Conservation (phyloP, 2,888 invertebrate genomes). For the Phymatocera aterrima region DNA sequence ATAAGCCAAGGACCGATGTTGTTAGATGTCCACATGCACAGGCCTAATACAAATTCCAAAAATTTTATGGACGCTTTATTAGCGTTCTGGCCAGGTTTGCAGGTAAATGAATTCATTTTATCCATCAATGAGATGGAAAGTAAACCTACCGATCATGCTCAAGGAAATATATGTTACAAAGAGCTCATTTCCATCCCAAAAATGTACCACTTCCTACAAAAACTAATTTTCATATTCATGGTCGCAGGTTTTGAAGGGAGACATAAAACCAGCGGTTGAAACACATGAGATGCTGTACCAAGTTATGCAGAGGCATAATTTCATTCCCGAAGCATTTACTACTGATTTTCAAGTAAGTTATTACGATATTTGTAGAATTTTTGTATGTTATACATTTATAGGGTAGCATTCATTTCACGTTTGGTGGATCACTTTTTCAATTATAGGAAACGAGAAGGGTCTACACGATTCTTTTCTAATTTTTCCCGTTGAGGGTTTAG, state of each 20-base stretch:
- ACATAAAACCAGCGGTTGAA: slow-evolving; percentile 98
- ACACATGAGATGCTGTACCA: slow-evolving; percentile 99
- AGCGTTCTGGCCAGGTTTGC: slow-evolving; percentile 99
- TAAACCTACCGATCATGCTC: no score
- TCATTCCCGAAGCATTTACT: slow-evolving; percentile 99
- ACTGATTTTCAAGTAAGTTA: slow-evolving; percentile 90
- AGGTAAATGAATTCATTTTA: slow-evolving; percentile 76
- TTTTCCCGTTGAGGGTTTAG: no score
- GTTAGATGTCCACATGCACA: slow-evolving; percentile 97
- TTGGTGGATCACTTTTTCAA: no score
- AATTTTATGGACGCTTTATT: slow-evolving; percentile 98
- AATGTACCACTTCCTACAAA: neutral
- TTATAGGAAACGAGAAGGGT: no score
- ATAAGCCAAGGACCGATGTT: slow-evolving; percentile 96
- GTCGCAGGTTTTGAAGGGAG: slow-evolving; percentile 85
- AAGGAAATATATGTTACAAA: no score
- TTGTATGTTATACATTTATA: no score
- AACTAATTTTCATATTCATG: slow-evolving; percentile 33
- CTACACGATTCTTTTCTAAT: no score
- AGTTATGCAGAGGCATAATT: slow-evolving; percentile 97
- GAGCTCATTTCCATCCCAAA: no score
- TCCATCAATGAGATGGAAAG: neutral
- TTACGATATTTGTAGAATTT: no score
- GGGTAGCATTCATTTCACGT: no score
- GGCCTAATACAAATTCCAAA: slow-evolving; percentile 94